A percentile compares a stretch with the other conserved stretches of the same genome.
These are phyloP conservation scores for Podiceps cristatus DNA, from an alignment of 2,113 vertebrate genomes.

Conservation along the genomic window DNA sequence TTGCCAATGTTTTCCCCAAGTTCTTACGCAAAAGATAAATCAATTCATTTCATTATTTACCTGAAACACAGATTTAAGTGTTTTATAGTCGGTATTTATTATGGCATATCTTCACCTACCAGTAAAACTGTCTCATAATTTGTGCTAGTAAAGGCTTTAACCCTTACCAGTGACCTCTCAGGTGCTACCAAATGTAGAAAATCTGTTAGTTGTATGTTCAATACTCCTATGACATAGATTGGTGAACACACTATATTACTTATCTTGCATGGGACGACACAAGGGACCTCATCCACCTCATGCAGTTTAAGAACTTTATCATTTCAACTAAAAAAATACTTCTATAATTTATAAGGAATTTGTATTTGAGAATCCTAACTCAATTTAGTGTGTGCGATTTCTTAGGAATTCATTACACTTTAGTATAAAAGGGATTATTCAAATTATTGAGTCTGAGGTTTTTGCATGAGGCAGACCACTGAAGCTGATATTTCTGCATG, in stretches of 20 bases:
- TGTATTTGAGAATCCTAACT: background rate
- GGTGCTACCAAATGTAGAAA: conserved; percentile 10
- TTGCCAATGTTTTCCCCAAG: background rate
- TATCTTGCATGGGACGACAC: background rate
- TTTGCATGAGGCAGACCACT: background rate
- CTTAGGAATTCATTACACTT: background rate
- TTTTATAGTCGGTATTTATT: background rate
- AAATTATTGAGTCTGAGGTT: background rate
- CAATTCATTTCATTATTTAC: background rate
- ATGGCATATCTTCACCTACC: background rate
- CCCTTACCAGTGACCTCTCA: background rate
- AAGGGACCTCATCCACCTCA: background rate
- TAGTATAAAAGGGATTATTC: background rate
- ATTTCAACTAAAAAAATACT: background rate
- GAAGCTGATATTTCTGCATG: background rate
- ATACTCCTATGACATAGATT: background rate
- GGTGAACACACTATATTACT: background rate
- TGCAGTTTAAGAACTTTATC: background rate
- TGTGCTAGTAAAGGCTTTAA: background rate
- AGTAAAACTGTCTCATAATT: background rate
- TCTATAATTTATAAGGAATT: background rate
- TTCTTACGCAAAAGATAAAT: background rate
- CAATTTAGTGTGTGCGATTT: background rate
- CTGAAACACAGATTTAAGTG: background rate
- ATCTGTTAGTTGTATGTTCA: background rate